phyloP scores from a whole-genome alignment of 2,888 invertebrate genomes.

The Chrysopilus asiliformis region DNA sequence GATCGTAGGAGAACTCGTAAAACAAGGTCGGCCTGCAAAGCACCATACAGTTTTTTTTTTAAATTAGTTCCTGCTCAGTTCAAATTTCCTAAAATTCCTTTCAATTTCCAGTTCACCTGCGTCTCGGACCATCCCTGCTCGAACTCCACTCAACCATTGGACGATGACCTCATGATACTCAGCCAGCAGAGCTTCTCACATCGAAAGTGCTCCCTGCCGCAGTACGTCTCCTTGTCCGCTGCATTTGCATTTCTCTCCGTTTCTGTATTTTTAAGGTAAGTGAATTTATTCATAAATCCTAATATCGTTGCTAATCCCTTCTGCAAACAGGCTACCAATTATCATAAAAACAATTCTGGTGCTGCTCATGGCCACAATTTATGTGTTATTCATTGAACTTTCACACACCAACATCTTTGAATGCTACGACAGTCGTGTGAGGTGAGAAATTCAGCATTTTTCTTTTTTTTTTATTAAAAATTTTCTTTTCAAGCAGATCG shows the following conservation, averaged over 20 bases:
- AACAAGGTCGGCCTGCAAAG: too few relatives aligned
- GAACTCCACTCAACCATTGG: slow-evolving; percentile 19
- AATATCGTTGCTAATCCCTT: too few relatives aligned
- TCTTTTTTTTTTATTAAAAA: too few relatives aligned
- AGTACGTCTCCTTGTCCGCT: slow-evolving; percentile 76
- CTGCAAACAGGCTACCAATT: slow-evolving; percentile 50
- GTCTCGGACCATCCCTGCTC: slow-evolving; percentile 37
- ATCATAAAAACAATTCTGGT: slow-evolving; percentile 66
- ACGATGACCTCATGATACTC: slow-evolving; percentile 22
- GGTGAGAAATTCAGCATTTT: too few relatives aligned
- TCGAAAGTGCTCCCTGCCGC: slow-evolving; percentile 69
- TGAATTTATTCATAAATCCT: too few relatives aligned
- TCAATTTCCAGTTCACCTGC: slow-evolving; percentile 47
- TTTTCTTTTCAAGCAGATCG: too few relatives aligned
- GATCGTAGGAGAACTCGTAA: too few relatives aligned
- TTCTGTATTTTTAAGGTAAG: slow-evolving; percentile 59
- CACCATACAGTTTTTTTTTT: too few relatives aligned
- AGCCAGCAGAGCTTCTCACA: slow-evolving; percentile 42
- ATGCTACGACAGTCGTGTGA: slow-evolving; percentile 65
- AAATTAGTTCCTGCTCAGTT: too few relatives aligned
- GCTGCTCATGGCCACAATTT: slow-evolving; percentile 64
- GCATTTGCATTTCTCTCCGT: slow-evolving; percentile 73
- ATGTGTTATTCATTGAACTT: slow-evolving; percentile 64
- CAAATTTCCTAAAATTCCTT: too few relatives aligned
- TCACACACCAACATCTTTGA: slow-evolving; percentile 69